Evolutionary conservation across 2,888 invertebrate genomes (phyloP).

Genomic region (Drosophila histrio): DNA sequence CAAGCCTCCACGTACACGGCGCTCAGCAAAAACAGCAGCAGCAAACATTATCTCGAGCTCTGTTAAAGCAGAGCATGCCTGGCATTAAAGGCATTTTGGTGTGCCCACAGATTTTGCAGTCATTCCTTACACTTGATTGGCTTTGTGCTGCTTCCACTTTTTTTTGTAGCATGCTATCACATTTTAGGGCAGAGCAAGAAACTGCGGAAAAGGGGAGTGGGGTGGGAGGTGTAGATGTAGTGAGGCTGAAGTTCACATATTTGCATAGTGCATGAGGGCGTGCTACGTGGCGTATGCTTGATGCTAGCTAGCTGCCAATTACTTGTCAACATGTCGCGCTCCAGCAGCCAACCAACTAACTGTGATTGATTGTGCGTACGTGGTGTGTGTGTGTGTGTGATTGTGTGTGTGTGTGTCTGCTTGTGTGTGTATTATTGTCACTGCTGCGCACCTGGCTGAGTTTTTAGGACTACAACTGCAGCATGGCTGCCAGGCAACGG

Average conservation of each 20-base stretch:
- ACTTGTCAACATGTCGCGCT: constrained; percentile 66
- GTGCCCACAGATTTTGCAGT: constrained; percentile 70
- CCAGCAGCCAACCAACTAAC: constrained; percentile 44
- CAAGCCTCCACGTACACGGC: constrained; percentile 66
- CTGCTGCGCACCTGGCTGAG: constrained; percentile 23
- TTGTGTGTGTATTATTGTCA: background rate
- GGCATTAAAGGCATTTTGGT: constrained; percentile 69
- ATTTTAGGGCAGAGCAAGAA: constrained; percentile 22
- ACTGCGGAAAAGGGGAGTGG: background rate
- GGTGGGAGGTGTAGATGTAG: background rate
- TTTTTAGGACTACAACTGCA: constrained; percentile 4
- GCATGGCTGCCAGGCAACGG: constrained; percentile 6
- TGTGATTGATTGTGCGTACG: constrained; percentile 65
- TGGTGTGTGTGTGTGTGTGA: constrained; percentile 3
- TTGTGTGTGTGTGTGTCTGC: background rate
- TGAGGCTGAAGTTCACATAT: constrained; percentile 28
- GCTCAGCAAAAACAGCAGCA: constrained; percentile 47
- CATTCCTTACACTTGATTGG: constrained; percentile 72
- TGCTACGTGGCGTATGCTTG: constrained; percentile 47
- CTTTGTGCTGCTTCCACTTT: constrained; percentile 53
- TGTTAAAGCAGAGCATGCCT: constrained; percentile 33
- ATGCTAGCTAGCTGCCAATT: constrained; percentile 54
- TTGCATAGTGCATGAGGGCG: constrained; percentile 52
- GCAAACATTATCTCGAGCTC: background rate
- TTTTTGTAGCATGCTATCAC: constrained; percentile 33